A percentile compares a stretch with the other conserved stretches of the same genome.
phyloP scores from a whole-genome alignment of 1,140 invertebrate genomes.

The Drosophila parvula region DNA sequence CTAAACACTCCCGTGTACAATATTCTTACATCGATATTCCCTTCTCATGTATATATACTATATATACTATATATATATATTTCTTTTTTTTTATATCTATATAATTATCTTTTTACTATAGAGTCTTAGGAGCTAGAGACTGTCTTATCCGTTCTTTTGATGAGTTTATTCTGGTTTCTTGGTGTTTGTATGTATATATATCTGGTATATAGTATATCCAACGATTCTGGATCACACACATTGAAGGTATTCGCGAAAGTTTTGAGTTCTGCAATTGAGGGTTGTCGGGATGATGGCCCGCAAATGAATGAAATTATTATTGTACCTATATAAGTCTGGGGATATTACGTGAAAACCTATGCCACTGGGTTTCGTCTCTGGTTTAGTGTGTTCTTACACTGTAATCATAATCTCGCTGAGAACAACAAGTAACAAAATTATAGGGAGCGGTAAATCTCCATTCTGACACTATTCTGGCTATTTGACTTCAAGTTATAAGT shows the following conservation, averaged over 20 bases:
- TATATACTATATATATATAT: conserved; percentile 25
- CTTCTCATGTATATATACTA: conserved; percentile 29
- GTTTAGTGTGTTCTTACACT: conserved; percentile 54
- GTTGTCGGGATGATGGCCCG: too few species aligned
- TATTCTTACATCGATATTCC: conserved; percentile 32
- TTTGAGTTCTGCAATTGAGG: too few species aligned
- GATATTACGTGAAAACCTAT: conserved; percentile 71
- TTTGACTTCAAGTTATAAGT: conserved; percentile 79
- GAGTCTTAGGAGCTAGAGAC: conserved; percentile 62
- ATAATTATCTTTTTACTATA: conserved; percentile 13
- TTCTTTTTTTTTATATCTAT: conserved; percentile 10
- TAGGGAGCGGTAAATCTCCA: conserved; percentile 4
- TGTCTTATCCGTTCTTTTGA: conserved; percentile 58
- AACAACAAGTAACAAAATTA: conserved; percentile 24
- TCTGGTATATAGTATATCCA: conserved; percentile 29
- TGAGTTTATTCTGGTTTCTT: conserved; percentile 53
- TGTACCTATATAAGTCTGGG: conserved; percentile 68
- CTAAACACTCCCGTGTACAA: conserved; percentile 59
- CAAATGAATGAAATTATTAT: conserved; percentile 42
- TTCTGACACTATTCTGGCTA: conserved; percentile 26
- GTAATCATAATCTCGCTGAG: conserved; percentile 55
- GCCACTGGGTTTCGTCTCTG: conserved; percentile 13
- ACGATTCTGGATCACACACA: conserved; percentile 37
- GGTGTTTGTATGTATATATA: conserved; percentile 37
- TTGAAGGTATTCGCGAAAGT: conserved; percentile 7